Evolutionary conservation across 2,888 invertebrate genomes (phyloP), one percentile per base, ranked within the genome.

Genomic region (Heteromurus nitidus): DNA sequence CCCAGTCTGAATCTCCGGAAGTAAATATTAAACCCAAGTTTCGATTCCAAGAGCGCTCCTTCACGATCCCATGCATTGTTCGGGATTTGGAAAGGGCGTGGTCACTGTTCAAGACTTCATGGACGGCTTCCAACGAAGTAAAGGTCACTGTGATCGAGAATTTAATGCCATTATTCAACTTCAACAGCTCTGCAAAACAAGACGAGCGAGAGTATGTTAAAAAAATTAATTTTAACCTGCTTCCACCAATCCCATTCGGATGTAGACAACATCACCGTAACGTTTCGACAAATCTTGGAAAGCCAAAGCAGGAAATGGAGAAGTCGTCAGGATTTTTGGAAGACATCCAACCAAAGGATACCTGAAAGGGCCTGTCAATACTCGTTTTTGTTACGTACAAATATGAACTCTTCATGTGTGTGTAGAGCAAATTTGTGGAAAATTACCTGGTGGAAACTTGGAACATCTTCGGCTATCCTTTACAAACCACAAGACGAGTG

Each of bases 1-100:
- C 30, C 69, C 69, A 69, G 1, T 36, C 26, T 16, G 47, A 67
- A 42, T 67, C 60, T 11, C 58, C n/a, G 24, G 31, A 65, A 20
- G 60, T 36, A 3, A 73, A 3, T 18, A 36, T 60, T 36, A 22
- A 18, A 55, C 55, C 55, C 55, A 55, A 11, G n/a, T 55, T 55
- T 26, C 26, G 7, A 3, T 26, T 55, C 20, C 24, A 13, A 3
- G 9, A 26, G 24, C 55, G 55, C 22, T 55, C 55, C 13, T 7
- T 11, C 1, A 55, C 20, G 26, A 11, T 24, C 13, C 55, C 26
- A 26, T 24, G 11, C 5, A 22, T 26, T 1, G 11, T 26, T 3
- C n/a, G 7, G 11, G 11, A n/a, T 55, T 26, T 24, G 3, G 13
- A 24, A 11, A 11, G 9, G 7, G 55, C 55, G 2, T 26, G 24